Evolutionary conservation across 2,888 invertebrate species (phyloP), one percentile per base, ranked within the genome.

Genomic region (Pyrgus malvae): DNA sequence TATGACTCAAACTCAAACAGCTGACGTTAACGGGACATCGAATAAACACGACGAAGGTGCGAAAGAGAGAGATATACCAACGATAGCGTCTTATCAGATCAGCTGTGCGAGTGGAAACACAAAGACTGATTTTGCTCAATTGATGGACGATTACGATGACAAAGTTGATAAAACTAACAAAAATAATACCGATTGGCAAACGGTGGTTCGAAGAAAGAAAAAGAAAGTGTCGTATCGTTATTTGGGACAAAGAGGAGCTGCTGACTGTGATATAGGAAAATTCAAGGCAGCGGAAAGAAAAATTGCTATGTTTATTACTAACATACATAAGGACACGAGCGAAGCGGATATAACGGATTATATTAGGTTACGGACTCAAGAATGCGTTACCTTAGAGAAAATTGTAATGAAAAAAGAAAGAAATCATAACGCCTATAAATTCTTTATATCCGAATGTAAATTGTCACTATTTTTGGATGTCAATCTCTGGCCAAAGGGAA

Each of bases 211-310:
- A 31, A 31, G 1, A 8, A 33, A 14, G 33, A 33, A 33, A 33
- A 33, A 37, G 11, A 37, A 37, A 37, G 1, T 17, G n/a, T 17
- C 16, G 2, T 17, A 37, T 17, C 27, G 29, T 8, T 29, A 17
- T 17, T 4, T 44, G 1, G 44, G 44, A n/a, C 16, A 44, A 29
- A 44, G n/a, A n/a, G 44, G 44, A 29, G 17, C n/a, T 29, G 14
- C 14, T 12, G 25, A 29, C 0, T 29, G 16, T 9, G 29, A 44
- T 2, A 2, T 17, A 0, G 40, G 3, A 1, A 57, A 48, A n/a
- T 63, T 66, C 50, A 64, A 42, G 38, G 63, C 64, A 2, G 64
- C 62, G 0, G 64, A 64, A 1, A 55, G 29, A n/a, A 65, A 65
- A 25, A 33, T 59, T 6, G 61, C 63, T 3, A 54, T 66, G 5